Percentiles rank a stretch among this genome's conserved stretches.
Evolutionary conservation across 2,113 vertebrate species (phyloP).

Genomic region (Isurus oxyrinchus): DNA sequence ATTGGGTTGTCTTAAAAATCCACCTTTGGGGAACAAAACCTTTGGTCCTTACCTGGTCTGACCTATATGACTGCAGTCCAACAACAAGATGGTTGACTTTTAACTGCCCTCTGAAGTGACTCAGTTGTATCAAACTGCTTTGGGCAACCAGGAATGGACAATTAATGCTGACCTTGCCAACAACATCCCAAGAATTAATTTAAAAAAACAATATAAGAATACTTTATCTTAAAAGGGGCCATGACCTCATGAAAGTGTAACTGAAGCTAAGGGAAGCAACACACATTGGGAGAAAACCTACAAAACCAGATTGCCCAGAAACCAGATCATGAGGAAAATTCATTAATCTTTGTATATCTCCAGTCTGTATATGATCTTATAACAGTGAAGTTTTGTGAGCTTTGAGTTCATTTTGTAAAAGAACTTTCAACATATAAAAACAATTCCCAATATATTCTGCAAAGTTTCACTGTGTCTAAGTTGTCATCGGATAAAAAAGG

Average conservation of each 20-base stretch:
- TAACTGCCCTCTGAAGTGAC: neutral
- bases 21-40: neutral
- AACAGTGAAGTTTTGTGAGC: neutral
- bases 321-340: neutral
- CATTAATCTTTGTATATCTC: neutral
- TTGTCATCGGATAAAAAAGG: neutral
- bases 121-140: neutral
- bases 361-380: neutral
- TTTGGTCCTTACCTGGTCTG: neutral
- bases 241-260: neutral
- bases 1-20: neutral
- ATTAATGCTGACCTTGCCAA: neutral
- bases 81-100: neutral
- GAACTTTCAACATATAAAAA: neutral
- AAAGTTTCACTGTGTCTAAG: neutral
- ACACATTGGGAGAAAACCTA: neutral
- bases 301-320: neutral
- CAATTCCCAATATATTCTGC: neutral
- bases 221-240: neutral
- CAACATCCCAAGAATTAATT: neutral
- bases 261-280: neutral
- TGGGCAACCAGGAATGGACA: neutral
- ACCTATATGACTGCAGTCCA: neutral
- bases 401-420: neutral
- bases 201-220: neutral